Evolutionary conservation across 2,888 invertebrate species (phyloP).

Genomic region (Diadromus collaris): DNA sequence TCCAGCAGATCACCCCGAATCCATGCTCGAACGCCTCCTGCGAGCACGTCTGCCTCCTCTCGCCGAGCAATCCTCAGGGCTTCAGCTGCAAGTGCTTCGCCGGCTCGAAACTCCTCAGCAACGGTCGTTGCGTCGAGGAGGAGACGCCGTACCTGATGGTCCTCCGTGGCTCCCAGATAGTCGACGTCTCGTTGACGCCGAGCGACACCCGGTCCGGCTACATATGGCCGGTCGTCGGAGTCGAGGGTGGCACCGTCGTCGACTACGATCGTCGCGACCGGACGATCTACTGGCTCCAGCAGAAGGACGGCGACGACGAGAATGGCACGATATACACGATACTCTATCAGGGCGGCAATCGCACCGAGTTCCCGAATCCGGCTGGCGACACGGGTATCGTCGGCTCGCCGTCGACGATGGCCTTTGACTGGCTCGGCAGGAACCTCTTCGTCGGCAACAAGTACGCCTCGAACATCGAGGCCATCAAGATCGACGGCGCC

Average conservation of each 20-base stretch:
- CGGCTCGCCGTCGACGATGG: constrained; percentile 94
- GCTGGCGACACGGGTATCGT: constrained; percentile 89
- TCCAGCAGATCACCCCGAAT: constrained; percentile 90
- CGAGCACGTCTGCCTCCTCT: constrained; percentile 95
- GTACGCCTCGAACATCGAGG: constrained; percentile 94
- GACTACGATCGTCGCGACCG: constrained; percentile 95
- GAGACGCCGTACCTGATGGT: constrained; percentile 95
- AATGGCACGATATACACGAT: constrained; percentile 93
- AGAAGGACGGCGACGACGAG: constrained; percentile 86
- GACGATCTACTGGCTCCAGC: constrained; percentile 93
- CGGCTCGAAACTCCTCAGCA: constrained; percentile 86
- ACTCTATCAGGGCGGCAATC: constrained; percentile 92
- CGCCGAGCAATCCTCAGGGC: constrained; percentile 86
- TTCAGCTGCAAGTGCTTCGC: constrained; percentile 96
- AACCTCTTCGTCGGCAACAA: constrained; percentile 97
- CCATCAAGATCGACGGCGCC: constrained; percentile 92
- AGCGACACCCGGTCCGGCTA: constrained; percentile 90
- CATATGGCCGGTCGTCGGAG: constrained; percentile 93
- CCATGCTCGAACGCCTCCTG: constrained; percentile 91
- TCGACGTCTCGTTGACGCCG: constrained; percentile 90
- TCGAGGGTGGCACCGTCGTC: constrained; percentile 92
- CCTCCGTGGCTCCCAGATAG: constrained; percentile 89
- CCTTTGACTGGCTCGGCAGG: constrained; percentile 98
- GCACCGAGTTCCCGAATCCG: constrained; percentile 89
- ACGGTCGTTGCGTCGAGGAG: constrained; percentile 90